Conservation (phyloP, 2,797 vertebrate genomes). For the Protosalanx chinensis region DNA sequence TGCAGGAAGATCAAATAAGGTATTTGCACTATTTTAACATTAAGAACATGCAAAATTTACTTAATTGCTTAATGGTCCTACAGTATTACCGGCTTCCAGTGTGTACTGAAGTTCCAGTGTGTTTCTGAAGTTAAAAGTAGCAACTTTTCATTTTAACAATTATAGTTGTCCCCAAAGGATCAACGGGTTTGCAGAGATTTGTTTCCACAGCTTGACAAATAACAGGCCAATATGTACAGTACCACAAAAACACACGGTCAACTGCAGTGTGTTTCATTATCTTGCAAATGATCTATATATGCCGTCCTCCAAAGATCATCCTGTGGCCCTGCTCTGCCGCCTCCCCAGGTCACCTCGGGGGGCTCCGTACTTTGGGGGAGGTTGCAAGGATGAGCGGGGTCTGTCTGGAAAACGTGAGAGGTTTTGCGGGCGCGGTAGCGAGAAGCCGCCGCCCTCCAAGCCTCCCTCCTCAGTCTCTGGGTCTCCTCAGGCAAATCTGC, state of each 20-base stretch:
- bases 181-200: not conserved
- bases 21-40: too few species aligned
- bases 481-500: constrained; percentile 44
- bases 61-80: too few species aligned
- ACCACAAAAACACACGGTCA: not conserved
- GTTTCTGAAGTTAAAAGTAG: not conserved
- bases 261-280: not conserved
- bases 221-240: not conserved
- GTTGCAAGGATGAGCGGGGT: constrained; percentile 1
- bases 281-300: not conserved
- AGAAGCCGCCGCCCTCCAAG: constrained; percentile 46
- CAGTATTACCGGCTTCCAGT: too few species aligned
- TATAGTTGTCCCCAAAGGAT: not conserved
- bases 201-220: not conserved
- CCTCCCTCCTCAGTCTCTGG: constrained; percentile 38
- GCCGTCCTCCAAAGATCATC: not conserved
- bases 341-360: not conserved
- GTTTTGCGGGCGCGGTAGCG: constrained; percentile 39
- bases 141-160: not conserved
- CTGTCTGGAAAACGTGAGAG: not conserved
- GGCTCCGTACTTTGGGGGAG: constrained; percentile 26
- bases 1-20: too few species aligned
- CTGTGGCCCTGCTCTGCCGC: constrained; percentile 20
- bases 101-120: too few species aligned
- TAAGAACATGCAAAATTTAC: too few species aligned